Evolutionary conservation across 2,888 invertebrate species (phyloP).

Genomic region (Cheilosia grossa): DNA sequence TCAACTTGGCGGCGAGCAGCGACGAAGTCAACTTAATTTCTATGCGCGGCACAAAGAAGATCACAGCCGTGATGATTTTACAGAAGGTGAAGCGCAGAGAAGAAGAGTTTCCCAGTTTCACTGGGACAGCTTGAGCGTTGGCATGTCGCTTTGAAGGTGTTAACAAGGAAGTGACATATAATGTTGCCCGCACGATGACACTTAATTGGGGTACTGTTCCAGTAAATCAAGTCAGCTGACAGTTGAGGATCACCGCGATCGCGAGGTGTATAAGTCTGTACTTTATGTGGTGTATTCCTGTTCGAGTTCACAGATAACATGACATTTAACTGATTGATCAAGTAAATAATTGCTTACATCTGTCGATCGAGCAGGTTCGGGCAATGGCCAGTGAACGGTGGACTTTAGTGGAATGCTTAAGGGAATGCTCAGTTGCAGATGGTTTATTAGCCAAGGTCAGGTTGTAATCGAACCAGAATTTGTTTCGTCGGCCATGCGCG

Average conservation of each 20-base stretch:
- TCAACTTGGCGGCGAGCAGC: conserved; percentile 76
- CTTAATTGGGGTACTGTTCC: conserved; percentile 49
- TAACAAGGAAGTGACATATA: conserved; percentile 62
- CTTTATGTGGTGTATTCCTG: conserved; percentile 16
- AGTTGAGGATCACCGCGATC: conserved; percentile 31
- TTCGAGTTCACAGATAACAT: conserved; percentile 51
- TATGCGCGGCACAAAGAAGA: conserved; percentile 8
- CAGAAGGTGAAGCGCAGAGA: neutral
- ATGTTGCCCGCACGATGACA: conserved; percentile 28
- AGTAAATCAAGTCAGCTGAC: conserved; percentile 58
- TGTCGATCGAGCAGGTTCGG: conserved; percentile 17
- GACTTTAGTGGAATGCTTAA: conserved; percentile 30
- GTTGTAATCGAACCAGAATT: neutral
- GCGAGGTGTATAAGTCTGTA: neutral
- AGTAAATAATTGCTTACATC: conserved; percentile 53
- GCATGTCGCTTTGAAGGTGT: conserved; percentile 40
- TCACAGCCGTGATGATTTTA: neutral
- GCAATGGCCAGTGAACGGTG: neutral
- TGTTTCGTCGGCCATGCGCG: neutral
- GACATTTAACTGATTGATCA: conserved; percentile 60
- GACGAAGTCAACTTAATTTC: conserved; percentile 19
- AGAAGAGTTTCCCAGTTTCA: conserved; percentile 18
- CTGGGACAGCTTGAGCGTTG: conserved; percentile 32
- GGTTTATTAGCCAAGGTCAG: conserved; percentile 50
- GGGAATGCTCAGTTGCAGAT: conserved; percentile 38